Base-by-base conservation (phyloP, 2,888 invertebrate species). In the Resseliella maxima region DNA sequence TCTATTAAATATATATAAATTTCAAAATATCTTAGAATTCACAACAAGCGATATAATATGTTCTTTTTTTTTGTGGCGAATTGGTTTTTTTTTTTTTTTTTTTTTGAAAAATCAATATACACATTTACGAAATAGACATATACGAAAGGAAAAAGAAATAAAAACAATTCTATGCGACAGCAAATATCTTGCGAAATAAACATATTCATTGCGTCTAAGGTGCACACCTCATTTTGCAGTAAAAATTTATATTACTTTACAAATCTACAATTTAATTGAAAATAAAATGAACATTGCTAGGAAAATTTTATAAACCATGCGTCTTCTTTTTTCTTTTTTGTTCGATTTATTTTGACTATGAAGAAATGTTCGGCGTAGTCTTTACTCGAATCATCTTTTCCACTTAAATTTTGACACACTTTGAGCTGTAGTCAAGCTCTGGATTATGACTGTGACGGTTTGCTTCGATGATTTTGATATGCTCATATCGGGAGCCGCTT, bases 21-120 rank as follows among this genome's bases (percentile, higher is more conserved):
- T 72, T 72, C 72, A 72, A 72, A 72, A 72, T 72, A 59, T 59
- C 59, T 59, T 59, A 35, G 72, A 72, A 72, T 72, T 72, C 72
- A 72, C 35, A 72, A 72, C 72, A 72, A 72, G 27, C 72, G 72
- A 72, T 31, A 72, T 72, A 72, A 31, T 35, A 59, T 59, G 24
- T n/a, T 24, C 24, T 15, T 50, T 2, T 50, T 50, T 50, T 50
- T 18, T 59, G n/a, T 59, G 59, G 5, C 59, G 27, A 24, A 27
- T 24, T 50, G n/a, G 50, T 21, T 21, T 50, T 50, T 21, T 8
- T 12, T 21, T 50, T 50, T 3, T 12, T 10, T 50, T 21, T 50
- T 50, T 18, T 50, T 72, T 72, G 5, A 1, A 27, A 72, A 72
- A 72, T 72, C 72, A 15, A 10, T 72, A 31, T 1, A 31, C 72